phyloP scores from a whole-genome alignment of 2,888 invertebrate species.

The Epinotia nisella region DNA sequence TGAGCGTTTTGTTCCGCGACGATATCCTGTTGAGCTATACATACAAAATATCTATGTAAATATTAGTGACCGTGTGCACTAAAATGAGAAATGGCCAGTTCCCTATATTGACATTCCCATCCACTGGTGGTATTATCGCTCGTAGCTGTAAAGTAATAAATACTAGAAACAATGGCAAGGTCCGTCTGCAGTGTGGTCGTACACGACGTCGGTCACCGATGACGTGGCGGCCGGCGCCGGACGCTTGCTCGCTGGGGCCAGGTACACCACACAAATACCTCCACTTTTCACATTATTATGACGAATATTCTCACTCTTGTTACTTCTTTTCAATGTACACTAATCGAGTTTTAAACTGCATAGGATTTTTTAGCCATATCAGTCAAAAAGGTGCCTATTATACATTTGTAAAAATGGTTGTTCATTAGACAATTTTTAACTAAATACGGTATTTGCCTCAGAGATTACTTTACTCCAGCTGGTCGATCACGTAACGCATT shows the following conservation, averaged over 20 bases:
- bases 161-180: slow-evolving; percentile 28
- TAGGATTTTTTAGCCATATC: not conserved
- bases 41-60: too few species aligned
- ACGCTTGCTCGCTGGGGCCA: slow-evolving; percentile 7
- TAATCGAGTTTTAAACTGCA: not conserved
- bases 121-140: slow-evolving; percentile 6
- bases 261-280: slow-evolving; percentile 25
- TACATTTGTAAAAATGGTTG: too few species aligned
- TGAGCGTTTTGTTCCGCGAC: too few species aligned
- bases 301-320: not conserved
- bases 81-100: not conserved
- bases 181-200: slow-evolving; percentile 13
- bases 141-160: slow-evolving; percentile 18
- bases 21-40: too few species aligned
- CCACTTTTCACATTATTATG: slow-evolving; percentile 7
- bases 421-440: not conserved
- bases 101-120: not conserved
- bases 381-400: too few species aligned
- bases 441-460: not conserved
- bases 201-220: slow-evolving; percentile 25
- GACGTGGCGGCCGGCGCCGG: slow-evolving; percentile 22
- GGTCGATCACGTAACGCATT: too few species aligned
- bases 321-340: not conserved
- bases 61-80: too few species aligned
- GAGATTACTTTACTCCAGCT: not conserved